A percentile compares a stretch with the other conserved stretches of the same genome.
Evolutionary conservation across 2,888 invertebrate species (phyloP).

Genomic region (Ectobius pallidus): DNA sequence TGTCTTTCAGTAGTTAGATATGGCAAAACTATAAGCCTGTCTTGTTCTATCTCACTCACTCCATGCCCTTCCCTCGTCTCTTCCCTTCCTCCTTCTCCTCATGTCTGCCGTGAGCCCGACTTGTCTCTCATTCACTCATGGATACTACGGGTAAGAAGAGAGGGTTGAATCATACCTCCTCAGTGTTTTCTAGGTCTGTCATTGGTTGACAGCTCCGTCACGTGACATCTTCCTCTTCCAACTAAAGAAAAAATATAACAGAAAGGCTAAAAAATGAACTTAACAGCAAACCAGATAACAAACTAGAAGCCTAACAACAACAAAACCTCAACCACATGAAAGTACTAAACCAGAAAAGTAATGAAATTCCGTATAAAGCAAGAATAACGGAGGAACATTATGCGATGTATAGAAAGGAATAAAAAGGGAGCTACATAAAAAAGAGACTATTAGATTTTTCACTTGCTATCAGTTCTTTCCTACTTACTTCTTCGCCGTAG

Average conservation of each 20-base stretch:
- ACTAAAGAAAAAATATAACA: slow-evolving; percentile 31
- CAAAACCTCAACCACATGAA: slow-evolving; percentile 24
- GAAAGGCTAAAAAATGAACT: slow-evolving; percentile 27
- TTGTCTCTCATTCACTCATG: slow-evolving; percentile 33
- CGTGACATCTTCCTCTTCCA: slow-evolving; percentile 34
- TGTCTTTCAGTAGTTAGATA: slow-evolving; percentile 21
- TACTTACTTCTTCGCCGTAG: slow-evolving; percentile 17
- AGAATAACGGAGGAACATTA: slow-evolving; percentile 7
- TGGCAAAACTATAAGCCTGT: slow-evolving; percentile 24
- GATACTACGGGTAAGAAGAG: slow-evolving; percentile 30
- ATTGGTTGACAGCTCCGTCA: slow-evolving; percentile 36
- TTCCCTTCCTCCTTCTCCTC: slow-evolving; percentile 12
- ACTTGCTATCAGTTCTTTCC: slow-evolving; percentile 25
- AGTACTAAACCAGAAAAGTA: slow-evolving; percentile 15
- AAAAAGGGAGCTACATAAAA: background rate
- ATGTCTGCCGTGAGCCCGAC: background rate
- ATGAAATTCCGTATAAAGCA: slow-evolving; percentile 11
- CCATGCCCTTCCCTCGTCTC: slow-evolving; percentile 21
- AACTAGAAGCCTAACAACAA: slow-evolving; percentile 22
- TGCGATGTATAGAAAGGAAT: slow-evolving; percentile 8
- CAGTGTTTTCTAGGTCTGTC: slow-evolving; percentile 31
- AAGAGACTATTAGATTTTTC: slow-evolving; percentile 20
- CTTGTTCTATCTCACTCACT: slow-evolving; percentile 8
- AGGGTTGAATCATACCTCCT: slow-evolving; percentile 36
- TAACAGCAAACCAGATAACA: slow-evolving; percentile 28